Evolutionary conservation across 2,888 invertebrate genomes (phyloP).

Genomic region (Cephonodes hylas): DNA sequence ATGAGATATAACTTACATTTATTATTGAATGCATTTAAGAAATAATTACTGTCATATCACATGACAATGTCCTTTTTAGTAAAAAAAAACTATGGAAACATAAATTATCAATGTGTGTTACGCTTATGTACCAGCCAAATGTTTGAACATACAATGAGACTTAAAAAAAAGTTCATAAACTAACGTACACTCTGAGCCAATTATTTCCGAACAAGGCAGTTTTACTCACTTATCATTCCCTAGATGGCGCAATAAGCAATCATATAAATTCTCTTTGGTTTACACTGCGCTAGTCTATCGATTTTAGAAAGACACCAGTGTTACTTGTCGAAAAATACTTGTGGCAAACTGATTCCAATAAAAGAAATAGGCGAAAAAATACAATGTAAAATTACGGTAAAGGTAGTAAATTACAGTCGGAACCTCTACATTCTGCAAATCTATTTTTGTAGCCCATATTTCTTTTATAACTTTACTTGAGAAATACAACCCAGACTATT

Average conservation of each 20-base stretch:
- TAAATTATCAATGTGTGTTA: too few relatives aligned
- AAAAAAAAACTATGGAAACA: too few relatives aligned
- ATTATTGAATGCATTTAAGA: too few relatives aligned
- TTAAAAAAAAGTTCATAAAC: not conserved
- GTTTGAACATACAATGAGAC: not conserved
- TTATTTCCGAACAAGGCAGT: not conserved
- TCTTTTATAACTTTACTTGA: slow-evolving; percentile 10
- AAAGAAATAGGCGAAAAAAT: not conserved
- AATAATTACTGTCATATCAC: too few relatives aligned
- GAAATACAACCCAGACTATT: slow-evolving; percentile 22
- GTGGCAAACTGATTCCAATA: not conserved
- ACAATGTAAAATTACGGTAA: not conserved
- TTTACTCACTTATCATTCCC: slow-evolving; percentile 16
- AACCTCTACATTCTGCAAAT: not conserved
- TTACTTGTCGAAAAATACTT: slow-evolving; percentile 29
- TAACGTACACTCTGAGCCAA: not conserved
- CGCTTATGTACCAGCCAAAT: too few relatives aligned
- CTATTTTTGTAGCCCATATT: not conserved
- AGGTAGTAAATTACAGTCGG: not conserved
- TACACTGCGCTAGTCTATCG: slow-evolving; percentile 76
- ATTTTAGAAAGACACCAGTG: slow-evolving; percentile 60
- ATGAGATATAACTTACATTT: too few relatives aligned
- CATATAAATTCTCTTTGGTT: slow-evolving; percentile 54
- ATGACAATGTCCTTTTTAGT: too few relatives aligned
- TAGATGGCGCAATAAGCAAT: slow-evolving; percentile 60